A percentile compares a stretch with the other conserved stretches of the same genome.
phyloP scores from a whole-genome alignment of 2,113 vertebrate genomes.

The Globicephala melas region DNA sequence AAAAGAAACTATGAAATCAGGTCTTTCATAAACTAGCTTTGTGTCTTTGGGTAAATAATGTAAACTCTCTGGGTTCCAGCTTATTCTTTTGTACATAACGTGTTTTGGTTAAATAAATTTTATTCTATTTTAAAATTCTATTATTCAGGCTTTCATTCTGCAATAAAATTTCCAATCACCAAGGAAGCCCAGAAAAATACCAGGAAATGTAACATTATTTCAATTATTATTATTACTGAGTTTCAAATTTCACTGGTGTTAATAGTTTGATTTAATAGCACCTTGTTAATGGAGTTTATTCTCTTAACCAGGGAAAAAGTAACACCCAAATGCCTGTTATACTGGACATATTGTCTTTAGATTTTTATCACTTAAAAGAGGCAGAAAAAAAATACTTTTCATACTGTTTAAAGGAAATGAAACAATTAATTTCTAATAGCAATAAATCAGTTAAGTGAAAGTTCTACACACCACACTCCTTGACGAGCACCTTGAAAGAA shows the following conservation, averaged over 20 bases:
- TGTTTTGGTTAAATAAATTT: background rate
- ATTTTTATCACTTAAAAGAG: slow-evolving; percentile 51
- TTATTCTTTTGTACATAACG: background rate
- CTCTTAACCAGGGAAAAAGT: slow-evolving; percentile 8
- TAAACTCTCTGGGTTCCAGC: background rate
- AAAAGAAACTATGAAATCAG: background rate
- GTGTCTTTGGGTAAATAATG: background rate
- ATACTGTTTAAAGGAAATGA: slow-evolving; percentile 30
- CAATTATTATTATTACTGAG: background rate
- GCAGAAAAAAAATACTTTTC: slow-evolving; percentile 5
- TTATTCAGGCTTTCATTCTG: background rate
- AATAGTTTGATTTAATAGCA: slow-evolving; percentile 3
- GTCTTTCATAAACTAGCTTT: background rate
- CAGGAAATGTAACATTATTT: background rate
- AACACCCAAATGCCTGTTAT: slow-evolving; percentile 37
- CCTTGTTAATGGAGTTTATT: slow-evolving; percentile 25
- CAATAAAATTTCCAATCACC: background rate
- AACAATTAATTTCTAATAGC: slow-evolving; percentile 38
- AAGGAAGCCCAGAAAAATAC: slow-evolving; percentile 16
- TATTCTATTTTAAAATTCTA: slow-evolving; percentile 9
- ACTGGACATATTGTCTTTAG: background rate
- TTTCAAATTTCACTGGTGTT: slow-evolving; percentile 11
- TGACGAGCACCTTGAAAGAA: background rate
- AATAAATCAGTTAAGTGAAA: background rate
- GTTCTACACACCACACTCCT: background rate